A percentile compares a stretch with the other conserved stretches of the same genome.
These are phyloP conservation scores for Ennomos fuscantarius DNA, from an alignment of 2,888 invertebrate genomes.

Conservation along the genomic window DNA sequence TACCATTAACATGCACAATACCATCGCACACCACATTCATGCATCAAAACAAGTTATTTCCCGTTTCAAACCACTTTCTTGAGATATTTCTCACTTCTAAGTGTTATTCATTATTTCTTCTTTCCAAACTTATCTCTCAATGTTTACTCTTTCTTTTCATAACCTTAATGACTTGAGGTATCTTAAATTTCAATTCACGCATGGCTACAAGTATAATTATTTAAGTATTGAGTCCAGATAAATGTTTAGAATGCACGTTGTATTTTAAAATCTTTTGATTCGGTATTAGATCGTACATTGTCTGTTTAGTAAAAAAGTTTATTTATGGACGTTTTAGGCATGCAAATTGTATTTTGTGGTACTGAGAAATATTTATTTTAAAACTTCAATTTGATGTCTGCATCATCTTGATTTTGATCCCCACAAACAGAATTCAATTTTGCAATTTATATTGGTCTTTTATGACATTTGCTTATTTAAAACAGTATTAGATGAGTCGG, in stretches of 20 bases:
- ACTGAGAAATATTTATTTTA: slow-evolving; percentile 24
- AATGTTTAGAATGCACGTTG: slow-evolving; percentile 84
- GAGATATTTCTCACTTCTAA: slow-evolving; percentile 58
- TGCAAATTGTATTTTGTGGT: slow-evolving; percentile 57
- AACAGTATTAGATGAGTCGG: slow-evolving; percentile 52
- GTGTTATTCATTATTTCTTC: slow-evolving; percentile 64
- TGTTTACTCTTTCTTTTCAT: slow-evolving; percentile 69
- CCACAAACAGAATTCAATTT: slow-evolving; percentile 14
- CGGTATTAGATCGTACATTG: slow-evolving; percentile 63
- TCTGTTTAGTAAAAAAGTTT: slow-evolving; percentile 72
- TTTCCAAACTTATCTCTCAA: slow-evolving; percentile 59
- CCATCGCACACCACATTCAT: slow-evolving; percentile 74
- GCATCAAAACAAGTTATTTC: slow-evolving; percentile 64
- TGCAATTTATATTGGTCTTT: slow-evolving; percentile 22
- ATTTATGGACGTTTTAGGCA: slow-evolving; percentile 72
- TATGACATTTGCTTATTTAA: slow-evolving; percentile 36
- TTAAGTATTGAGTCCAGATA: slow-evolving; percentile 68
- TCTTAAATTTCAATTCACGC: slow-evolving; percentile 66
- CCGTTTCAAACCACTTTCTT: slow-evolving; percentile 60
- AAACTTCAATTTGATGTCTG: slow-evolving; percentile 3
- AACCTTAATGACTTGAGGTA: slow-evolving; percentile 62
- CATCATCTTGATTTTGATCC: neutral
- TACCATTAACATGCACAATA: slow-evolving; percentile 61
- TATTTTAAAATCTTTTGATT: slow-evolving; percentile 67
- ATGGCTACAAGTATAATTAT: slow-evolving; percentile 74